Percentiles rank a stretch among this genome's conserved stretches.
phyloP scores from a whole-genome alignment of 2,797 vertebrate genomes.

The Acrossocheilus wenchowensis region DNA sequence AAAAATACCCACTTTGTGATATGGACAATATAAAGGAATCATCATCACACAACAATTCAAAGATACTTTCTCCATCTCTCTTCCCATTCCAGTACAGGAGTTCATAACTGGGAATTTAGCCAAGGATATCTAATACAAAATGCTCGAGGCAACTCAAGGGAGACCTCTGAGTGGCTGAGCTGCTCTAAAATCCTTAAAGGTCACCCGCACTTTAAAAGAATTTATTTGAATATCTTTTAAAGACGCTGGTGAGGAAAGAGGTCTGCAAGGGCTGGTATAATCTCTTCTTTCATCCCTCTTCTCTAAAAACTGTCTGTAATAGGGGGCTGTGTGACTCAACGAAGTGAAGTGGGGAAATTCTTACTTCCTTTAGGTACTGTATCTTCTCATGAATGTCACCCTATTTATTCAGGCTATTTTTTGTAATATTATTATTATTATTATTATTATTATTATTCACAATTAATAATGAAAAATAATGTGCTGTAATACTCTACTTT shows the following conservation, averaged over 20 bases:
- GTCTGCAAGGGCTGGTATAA: slow-evolving; percentile 53
- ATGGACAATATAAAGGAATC: background rate
- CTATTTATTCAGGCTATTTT: background rate
- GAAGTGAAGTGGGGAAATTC: background rate
- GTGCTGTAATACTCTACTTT: background rate
- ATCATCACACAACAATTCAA: slow-evolving; percentile 11
- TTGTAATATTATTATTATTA: background rate
- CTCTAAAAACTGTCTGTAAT: slow-evolving; percentile 37
- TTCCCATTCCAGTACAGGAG: background rate
- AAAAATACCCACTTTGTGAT: background rate
- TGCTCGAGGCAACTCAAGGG: background rate
- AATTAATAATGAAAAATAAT: background rate
- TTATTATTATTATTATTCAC: background rate
- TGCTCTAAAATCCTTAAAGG: slow-evolving; percentile 68
- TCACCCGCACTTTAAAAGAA: slow-evolving; percentile 64
- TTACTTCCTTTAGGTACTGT: background rate
- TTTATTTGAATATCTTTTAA: slow-evolving; percentile 57
- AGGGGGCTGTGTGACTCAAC: slow-evolving; percentile 33
- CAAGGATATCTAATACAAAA: slow-evolving; percentile 45
- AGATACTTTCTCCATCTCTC: background rate
- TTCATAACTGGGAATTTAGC: slow-evolving; percentile 51
- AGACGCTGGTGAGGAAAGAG: slow-evolving; percentile 17
- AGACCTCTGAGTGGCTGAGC: slow-evolving; percentile 45
- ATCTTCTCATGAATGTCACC: too few relatives aligned
- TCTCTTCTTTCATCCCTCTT: slow-evolving; percentile 57